Conservation (phyloP, 2,888 invertebrate species). For the Neuroscelio doddi region DNA sequence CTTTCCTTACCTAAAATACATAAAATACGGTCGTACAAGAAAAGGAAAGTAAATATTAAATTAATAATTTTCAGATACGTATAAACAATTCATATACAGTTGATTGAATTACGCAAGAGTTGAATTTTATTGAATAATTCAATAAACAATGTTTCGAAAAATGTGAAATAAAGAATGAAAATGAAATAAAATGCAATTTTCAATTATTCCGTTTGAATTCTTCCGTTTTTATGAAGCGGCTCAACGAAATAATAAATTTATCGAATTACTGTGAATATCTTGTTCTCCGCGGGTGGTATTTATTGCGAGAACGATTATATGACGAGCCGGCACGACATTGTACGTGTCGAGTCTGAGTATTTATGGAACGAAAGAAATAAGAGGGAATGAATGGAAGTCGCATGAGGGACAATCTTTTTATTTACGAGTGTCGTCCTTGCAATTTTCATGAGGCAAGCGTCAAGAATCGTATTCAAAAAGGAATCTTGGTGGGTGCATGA, state of each 20-base stretch:
- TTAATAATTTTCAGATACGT: no score
- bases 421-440: constrained; percentile 42
- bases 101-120: no score
- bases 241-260: constrained; percentile 12
- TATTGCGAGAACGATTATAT: constrained; percentile 32
- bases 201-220: no score
- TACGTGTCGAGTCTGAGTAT: constrained; percentile 33
- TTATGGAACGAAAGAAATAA: constrained; percentile 38
- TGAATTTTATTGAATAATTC: no score
- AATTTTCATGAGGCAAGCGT: constrained; percentile 43
- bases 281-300: constrained; percentile 7
- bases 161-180: no score
- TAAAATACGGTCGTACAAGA: no score
- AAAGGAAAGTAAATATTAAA: no score
- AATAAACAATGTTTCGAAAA: no score
- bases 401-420: constrained; percentile 38
- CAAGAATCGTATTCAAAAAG: constrained; percentile 35
- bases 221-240: neutral
- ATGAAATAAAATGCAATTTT: no score
- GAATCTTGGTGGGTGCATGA: constrained; percentile 40
- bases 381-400: constrained; percentile 41
- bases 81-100: no score
- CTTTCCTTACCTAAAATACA: no score
- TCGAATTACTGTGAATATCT: constrained; percentile 17
- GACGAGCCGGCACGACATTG: constrained; percentile 24